A percentile compares a stretch with the other conserved stretches of the same genome.
These are phyloP conservation scores for Ormyrus pomaceus DNA, from an alignment of 2,888 invertebrate species.

Conservation along the genomic window DNA sequence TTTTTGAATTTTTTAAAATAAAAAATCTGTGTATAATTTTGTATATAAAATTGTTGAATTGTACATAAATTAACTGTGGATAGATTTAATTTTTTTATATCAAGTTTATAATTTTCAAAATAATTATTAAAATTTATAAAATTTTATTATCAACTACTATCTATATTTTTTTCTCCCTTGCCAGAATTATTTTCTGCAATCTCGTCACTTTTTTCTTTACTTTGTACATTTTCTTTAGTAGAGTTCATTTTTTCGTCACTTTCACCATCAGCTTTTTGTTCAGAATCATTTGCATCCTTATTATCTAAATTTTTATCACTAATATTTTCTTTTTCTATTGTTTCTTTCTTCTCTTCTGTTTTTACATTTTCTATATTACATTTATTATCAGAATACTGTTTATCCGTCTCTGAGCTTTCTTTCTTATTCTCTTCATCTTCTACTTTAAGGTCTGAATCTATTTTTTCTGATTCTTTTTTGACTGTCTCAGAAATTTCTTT, in stretches of 20 bases:
- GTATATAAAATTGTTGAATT: slow-evolving; percentile 47
- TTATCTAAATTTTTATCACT: slow-evolving; percentile 59
- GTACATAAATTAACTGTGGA: slow-evolving; percentile 43
- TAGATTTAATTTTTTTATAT: slow-evolving; percentile 39
- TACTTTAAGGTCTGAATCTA: slow-evolving; percentile 57
- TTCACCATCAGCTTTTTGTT: slow-evolving; percentile 6
- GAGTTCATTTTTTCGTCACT: neutral
- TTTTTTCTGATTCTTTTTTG: neutral
- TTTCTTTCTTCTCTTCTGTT: slow-evolving; percentile 56
- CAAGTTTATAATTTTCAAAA: slow-evolving; percentile 42
- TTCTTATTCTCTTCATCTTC: slow-evolving; percentile 59
- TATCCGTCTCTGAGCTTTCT: neutral
- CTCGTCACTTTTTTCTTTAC: neutral
- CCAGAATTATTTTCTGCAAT: neutral
- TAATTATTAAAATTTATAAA: neutral
- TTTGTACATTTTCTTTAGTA: neutral
- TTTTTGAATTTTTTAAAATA: slow-evolving; percentile 34
- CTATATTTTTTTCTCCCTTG: neutral
- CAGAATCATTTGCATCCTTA: slow-evolving; percentile 52
- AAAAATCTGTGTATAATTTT: slow-evolving; percentile 17
- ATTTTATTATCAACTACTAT: slow-evolving; percentile 25
- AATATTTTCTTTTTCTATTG: slow-evolving; percentile 52
- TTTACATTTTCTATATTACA: slow-evolving; percentile 45
- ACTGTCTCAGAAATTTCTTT: neutral
- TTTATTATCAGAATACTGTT: neutral